Evolutionary conservation across 2,888 invertebrate species (phyloP).

Genomic region (Gymnoscelis rufifasciata): DNA sequence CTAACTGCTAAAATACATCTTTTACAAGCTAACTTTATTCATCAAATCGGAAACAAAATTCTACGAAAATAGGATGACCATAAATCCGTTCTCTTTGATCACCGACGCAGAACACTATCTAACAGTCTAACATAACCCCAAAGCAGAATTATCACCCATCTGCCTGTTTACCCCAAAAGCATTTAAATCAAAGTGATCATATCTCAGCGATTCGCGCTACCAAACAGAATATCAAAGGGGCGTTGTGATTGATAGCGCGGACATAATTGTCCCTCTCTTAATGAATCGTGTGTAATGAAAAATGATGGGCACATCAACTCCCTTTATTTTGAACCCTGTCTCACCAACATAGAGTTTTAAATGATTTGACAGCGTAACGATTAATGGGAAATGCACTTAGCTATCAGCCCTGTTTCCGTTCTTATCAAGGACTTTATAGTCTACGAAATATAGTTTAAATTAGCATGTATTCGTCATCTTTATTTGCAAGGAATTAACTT

Average conservation of each 20-base stretch:
- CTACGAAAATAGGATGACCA: conserved; percentile 2
- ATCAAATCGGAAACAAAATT: no score
- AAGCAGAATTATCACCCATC: conserved; percentile 2
- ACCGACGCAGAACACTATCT: conserved; percentile 2
- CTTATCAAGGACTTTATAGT: neutral
- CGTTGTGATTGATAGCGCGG: conserved; percentile 66
- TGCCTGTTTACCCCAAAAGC: conserved; percentile 13
- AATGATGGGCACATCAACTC: conserved; percentile 51
- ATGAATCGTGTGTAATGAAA: conserved; percentile 76
- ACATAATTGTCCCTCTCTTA: conserved; percentile 74
- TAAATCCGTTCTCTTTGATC: conserved; percentile 1
- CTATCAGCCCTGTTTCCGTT: conserved; percentile 25
- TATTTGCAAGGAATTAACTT: neutral
- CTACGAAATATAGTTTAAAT: no score
- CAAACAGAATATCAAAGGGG: conserved; percentile 63
- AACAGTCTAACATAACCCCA: no score
- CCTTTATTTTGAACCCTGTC: conserved; percentile 24
- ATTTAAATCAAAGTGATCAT: conserved; percentile 22
- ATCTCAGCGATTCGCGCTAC: conserved; percentile 28
- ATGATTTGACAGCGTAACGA: conserved; percentile 2
- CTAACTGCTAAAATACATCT: no score
- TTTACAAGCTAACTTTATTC: no score
- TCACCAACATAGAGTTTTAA: neutral
- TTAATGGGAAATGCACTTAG: conserved; percentile 12
- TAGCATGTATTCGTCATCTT: no score